Base-by-base conservation (phyloP, 2,797 vertebrate genomes). In the Acanthurus lineatus region DNA sequence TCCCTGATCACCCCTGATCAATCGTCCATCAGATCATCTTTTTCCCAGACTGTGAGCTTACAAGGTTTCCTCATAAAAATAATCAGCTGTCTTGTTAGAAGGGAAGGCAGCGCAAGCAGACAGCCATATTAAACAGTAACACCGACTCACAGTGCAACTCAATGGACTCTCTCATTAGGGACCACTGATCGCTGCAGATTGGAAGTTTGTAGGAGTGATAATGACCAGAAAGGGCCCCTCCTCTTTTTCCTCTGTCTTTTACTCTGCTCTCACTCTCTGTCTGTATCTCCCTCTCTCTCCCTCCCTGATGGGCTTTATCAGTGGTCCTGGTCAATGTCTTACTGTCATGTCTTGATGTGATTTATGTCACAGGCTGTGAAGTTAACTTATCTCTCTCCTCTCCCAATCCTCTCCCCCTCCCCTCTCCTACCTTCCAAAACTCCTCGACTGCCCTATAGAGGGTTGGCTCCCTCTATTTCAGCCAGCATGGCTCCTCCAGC, bases 301-400 rank as follows among this genome's bases (percentile, higher is more conserved):
- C 85, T 91, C 93, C 91, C 92, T 91, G 90, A 89, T 92, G 89
- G 77, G 86, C 84, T 94, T 96, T 97, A 97, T 97, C 96, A 93
- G 94, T 73, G 89, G 95, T 93, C 95, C 96, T 98, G 97, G 94
- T 97, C 95, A 97, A 92, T 96, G 96, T 98, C 96, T 96, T 94
- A 91, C 95, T 96, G 96, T 96, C 96, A 96, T 96, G 95, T 96
- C 95, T 95, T 93, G 83, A 90, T 96, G 95, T 97, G 96, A 97
- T 97, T 97, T 96, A 97, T 96, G 96, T 96, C 95, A 93, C 86
- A 58, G 95, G 93, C 93, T 95, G 95, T 94, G 95, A 96, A 96
- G 95, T 96, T 93, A 91, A 96, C 96, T 97, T 97, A 97, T 97
- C 96, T 96, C 91, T 91, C 94, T 90, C 87, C 85, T 84, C 88